phyloP scores from a whole-genome alignment of 2,888 invertebrate genomes.

The Crioceris asparagi region DNA sequence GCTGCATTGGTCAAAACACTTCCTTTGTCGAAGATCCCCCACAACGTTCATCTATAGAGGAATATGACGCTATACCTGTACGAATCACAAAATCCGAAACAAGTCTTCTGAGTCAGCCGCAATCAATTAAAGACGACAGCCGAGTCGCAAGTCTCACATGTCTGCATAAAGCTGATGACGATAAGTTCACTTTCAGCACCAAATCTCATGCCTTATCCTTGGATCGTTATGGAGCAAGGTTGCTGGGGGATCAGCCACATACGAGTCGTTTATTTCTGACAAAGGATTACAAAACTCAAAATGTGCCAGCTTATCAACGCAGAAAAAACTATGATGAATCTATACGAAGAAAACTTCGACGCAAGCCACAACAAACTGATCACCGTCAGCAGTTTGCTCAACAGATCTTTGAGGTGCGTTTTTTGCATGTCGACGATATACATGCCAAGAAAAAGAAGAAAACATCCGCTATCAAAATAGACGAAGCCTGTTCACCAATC shows the following conservation, averaged over 20 bases:
- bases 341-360: conserved; percentile 19
- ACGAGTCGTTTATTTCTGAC: conserved; percentile 21
- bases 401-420: conserved; percentile 24
- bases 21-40: no score
- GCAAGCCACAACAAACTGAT: conserved; percentile 10
- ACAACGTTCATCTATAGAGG: no score
- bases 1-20: no score
- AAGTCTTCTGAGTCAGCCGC: no score
- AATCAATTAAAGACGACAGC: conserved; percentile 8
- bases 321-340: conserved; percentile 22
- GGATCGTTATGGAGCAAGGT: conserved; percentile 13
- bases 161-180: no score
- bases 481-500: not conserved
- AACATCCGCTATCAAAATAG: not conserved
- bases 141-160: conserved; percentile 10
- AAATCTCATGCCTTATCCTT: conserved; percentile 14
- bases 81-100: no score
- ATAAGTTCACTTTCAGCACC: conserved; percentile 7
- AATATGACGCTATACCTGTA: no score
- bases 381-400: conserved; percentile 15
- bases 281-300: conserved; percentile 19
- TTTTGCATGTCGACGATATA: no score
- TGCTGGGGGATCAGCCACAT: conserved; percentile 8
- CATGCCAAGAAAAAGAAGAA: no score
- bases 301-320: conserved; percentile 20